Conservation (phyloP, 2,113 vertebrate genomes). For the Puffinus mauretanicus region DNA sequence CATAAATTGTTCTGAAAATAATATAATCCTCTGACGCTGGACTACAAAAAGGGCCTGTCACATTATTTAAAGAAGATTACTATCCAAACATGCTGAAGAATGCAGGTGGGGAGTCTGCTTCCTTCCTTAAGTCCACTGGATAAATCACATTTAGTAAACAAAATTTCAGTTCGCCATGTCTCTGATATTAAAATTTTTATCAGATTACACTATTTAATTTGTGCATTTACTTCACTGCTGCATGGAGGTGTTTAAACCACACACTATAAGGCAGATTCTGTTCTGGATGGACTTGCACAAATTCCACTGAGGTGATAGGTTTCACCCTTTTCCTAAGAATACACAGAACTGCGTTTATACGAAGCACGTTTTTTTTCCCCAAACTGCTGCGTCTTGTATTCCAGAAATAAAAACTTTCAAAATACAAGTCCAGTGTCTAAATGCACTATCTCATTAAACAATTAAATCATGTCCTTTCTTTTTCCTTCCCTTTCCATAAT, state of each 20-base stretch:
- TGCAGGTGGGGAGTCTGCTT: background rate
- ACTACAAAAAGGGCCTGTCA: background rate
- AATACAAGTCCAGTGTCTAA: background rate
- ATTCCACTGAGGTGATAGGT: background rate
- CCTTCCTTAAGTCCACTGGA: background rate
- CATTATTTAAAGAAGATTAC: conserved; percentile 38
- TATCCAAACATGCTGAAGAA: background rate
- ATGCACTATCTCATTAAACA: background rate
- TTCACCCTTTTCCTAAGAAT: background rate
- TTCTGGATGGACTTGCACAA: background rate
- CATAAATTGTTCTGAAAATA: conserved; percentile 42
- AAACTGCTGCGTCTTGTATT: background rate
- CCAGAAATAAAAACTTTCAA: background rate
- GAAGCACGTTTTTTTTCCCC: accelerated
- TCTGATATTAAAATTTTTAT: background rate
- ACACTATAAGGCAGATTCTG: background rate
- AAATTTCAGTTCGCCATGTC: background rate
- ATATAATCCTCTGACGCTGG: background rate
- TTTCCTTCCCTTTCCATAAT: background rate
- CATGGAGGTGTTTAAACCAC: background rate
- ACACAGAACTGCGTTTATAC: background rate
- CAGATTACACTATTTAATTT: background rate
- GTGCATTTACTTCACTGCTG: background rate
- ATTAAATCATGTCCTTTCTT: background rate
- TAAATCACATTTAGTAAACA: background rate